A percentile compares a stretch with the other conserved stretches of the same genome.
phyloP scores from a whole-genome alignment of 2,113 vertebrate genomes.

The Coturnix japonica region DNA sequence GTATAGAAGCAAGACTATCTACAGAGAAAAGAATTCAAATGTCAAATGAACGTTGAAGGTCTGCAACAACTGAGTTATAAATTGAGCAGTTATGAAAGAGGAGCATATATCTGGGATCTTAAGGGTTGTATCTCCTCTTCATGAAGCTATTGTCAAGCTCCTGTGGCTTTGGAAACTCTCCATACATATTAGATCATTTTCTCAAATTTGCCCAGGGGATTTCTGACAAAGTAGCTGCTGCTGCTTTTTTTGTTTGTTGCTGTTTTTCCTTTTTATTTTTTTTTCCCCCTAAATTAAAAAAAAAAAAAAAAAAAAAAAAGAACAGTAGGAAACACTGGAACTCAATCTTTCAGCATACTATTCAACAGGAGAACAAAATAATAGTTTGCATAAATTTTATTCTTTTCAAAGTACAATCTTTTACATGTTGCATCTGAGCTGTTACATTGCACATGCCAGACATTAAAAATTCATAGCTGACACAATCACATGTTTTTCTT shows the following conservation, averaged over 20 bases:
- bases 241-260: neutral
- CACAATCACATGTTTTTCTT: neutral
- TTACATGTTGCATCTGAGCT: neutral
- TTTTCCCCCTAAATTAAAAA: neutral
- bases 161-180: neutral
- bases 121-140: neutral
- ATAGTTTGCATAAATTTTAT: neutral
- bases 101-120: neutral
- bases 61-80: neutral
- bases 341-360: neutral
- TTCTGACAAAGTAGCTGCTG: neutral
- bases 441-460: neutral
- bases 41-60: neutral
- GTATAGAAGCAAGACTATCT: neutral
- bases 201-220: neutral
- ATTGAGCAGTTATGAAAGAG: neutral
- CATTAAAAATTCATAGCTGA: neutral
- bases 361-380: neutral
- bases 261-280: neutral
- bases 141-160: neutral
- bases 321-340: neutral
- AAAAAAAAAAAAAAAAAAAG: neutral
- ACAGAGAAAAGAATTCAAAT: neutral
- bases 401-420: neutral
- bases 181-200: neutral